Percentiles rank a stretch among this genome's conserved stretches.
Conservation (phyloP, 2,888 invertebrate genomes). For the Seira sanloemensis region DNA sequence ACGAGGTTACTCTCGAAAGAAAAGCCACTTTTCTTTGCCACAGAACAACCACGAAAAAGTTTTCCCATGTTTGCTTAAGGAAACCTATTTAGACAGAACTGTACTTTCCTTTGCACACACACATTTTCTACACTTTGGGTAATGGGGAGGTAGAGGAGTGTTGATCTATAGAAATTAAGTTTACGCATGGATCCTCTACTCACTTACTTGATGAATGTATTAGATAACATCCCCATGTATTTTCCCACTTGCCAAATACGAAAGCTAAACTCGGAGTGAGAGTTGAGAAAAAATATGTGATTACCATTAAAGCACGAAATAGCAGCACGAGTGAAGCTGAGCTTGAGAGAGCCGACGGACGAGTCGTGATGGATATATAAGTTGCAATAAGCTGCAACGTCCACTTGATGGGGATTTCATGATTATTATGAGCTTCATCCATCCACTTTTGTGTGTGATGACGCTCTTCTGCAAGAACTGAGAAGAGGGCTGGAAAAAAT, state of each 20-base stretch:
- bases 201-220: constrained; percentile 46
- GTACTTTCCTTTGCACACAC: background rate
- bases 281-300: constrained; percentile 44
- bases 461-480: background rate
- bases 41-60: background rate
- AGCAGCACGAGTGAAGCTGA: constrained; percentile 59
- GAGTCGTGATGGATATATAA: constrained; percentile 57
- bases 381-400: constrained; percentile 53
- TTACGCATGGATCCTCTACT: background rate
- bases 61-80: constrained; percentile 49
- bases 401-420: constrained; percentile 53
- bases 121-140: background rate
- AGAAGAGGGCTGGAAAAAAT: constrained; percentile 25
- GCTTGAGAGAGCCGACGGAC: constrained; percentile 33
- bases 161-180: background rate
- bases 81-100: constrained; percentile 43
- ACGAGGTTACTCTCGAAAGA: no score
- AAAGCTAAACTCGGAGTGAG: background rate
- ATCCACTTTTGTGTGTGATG: background rate
- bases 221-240: constrained; percentile 14
- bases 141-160: background rate
- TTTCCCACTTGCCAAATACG: constrained; percentile 2
- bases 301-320: constrained; percentile 64
- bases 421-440: constrained; percentile 32
- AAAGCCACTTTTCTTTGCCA: no score